A percentile compares a stretch with the other conserved stretches of the same genome.
Evolutionary conservation across 2,797 vertebrate species (phyloP).

Genomic region (Chelonia mydas): DNA sequence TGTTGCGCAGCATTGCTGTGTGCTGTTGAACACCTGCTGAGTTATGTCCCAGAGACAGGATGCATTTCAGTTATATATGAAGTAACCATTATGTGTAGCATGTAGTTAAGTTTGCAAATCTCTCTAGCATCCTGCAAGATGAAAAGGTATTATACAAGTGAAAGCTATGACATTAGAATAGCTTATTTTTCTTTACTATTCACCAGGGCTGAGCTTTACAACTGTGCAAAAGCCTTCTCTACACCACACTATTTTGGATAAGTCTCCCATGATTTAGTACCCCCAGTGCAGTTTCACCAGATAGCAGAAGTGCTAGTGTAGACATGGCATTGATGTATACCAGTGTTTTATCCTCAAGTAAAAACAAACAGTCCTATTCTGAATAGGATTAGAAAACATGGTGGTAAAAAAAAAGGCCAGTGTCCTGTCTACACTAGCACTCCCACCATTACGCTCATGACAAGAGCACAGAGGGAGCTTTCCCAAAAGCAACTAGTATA

Average conservation of each 20-base stretch:
- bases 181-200: not conserved
- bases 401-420: not conserved
- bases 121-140: slow-evolving; percentile 19
- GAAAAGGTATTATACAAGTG: slow-evolving; percentile 19
- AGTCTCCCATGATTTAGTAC: not conserved
- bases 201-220: not conserved
- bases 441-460: not conserved
- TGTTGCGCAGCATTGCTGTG: not conserved
- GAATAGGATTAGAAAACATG: not conserved
- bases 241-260: not conserved
- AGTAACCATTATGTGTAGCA: slow-evolving; percentile 36
- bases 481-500: not conserved
- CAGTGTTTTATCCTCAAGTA: accelerated
- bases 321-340: not conserved
- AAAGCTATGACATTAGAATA: not conserved
- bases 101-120: slow-evolving; percentile 23
- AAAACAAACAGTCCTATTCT: not conserved
- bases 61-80: slow-evolving; percentile 36
- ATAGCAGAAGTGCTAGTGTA: accelerated
- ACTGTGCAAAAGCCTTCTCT: not conserved
- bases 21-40: slow-evolving; percentile 31
- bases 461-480: not conserved
- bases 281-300: not conserved
- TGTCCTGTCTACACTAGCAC: not conserved
- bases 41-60: slow-evolving; percentile 61